Evolutionary conservation across 2,888 invertebrate species (phyloP).

Genomic region (Ennomos fuscantarius): DNA sequence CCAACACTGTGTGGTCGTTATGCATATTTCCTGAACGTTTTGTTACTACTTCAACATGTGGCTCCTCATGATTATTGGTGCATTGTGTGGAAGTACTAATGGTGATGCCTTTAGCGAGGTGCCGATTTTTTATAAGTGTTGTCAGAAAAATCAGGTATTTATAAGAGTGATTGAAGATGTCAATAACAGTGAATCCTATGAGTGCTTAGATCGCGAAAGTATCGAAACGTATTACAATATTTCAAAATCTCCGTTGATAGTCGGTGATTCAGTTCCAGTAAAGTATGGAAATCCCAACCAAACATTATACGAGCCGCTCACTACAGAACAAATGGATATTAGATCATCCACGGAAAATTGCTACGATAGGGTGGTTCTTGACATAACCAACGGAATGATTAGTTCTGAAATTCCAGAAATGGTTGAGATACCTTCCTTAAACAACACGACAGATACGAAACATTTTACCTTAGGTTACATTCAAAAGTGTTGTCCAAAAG

Average conservation of each 20-base stretch:
- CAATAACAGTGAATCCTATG: conserved; percentile 48
- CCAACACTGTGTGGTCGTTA: conserved; percentile 66
- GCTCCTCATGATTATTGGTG: conserved; percentile 54
- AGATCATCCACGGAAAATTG: conserved; percentile 50
- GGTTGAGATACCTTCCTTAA: conserved; percentile 61
- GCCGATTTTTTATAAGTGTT: conserved; percentile 71
- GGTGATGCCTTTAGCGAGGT: conserved; percentile 45
- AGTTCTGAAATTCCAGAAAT: conserved; percentile 64
- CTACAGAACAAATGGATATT: conserved; percentile 44
- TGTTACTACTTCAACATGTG: conserved; percentile 57
- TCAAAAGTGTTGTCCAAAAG: conserved; percentile 72
- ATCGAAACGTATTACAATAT: conserved; percentile 52
- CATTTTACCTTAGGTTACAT: conserved; percentile 56
- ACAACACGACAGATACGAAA: conserved; percentile 47
- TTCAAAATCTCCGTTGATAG: conserved; percentile 55
- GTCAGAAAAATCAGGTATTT: conserved; percentile 62
- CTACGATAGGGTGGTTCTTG: conserved; percentile 65
- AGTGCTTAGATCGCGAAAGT: conserved; percentile 60
- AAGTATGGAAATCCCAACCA: conserved; percentile 59
- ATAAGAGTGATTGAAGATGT: conserved; percentile 52
- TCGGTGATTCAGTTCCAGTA: conserved; percentile 56
- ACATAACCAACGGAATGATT: conserved; percentile 58
- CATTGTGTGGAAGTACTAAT: conserved; percentile 47
- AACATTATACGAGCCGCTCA: conserved; percentile 52
- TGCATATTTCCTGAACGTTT: conserved; percentile 38